Evolutionary conservation across 2,797 vertebrate species (phyloP).

Genomic region (Gila robusta): DNA sequence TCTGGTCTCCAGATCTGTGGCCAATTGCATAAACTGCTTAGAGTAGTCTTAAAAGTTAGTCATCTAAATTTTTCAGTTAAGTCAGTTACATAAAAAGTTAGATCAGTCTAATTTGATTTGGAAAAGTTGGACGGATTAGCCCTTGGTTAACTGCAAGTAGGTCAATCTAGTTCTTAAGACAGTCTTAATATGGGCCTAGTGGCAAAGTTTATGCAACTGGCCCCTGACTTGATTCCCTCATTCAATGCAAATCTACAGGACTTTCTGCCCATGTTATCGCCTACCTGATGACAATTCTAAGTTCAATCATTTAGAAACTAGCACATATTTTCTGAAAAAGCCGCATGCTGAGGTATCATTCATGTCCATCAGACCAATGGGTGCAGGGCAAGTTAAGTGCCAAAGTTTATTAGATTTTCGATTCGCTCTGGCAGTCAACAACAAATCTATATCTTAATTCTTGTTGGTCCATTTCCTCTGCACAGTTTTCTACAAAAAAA

Average conservation of each 20-base stretch:
- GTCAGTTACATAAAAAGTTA: neutral
- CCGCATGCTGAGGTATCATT: neutral
- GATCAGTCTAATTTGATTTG: neutral
- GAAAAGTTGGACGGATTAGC: neutral
- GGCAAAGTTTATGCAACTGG: neutral
- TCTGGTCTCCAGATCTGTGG: neutral
- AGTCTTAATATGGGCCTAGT: neutral
- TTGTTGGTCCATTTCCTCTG: neutral
- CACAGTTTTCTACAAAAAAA: neutral
- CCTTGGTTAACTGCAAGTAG: neutral
- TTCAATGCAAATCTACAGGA: neutral
- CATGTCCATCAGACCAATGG: neutral
- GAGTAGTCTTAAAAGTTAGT: neutral
- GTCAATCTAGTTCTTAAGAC: neutral
- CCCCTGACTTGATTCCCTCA: neutral
- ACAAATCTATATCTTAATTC: neutral
- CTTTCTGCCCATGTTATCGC: neutral
- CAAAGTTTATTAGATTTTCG: neutral
- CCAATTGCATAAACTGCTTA: neutral
- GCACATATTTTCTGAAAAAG: neutral
- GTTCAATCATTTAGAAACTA: neutral
- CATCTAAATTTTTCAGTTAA: neutral
- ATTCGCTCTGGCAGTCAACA: neutral
- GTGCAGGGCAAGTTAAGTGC: neutral
- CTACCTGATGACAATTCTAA: neutral